These are phyloP conservation scores for Himalopsyche japonica DNA, from an alignment of 2,888 invertebrate genomes.

Conservation along the genomic window DNA sequence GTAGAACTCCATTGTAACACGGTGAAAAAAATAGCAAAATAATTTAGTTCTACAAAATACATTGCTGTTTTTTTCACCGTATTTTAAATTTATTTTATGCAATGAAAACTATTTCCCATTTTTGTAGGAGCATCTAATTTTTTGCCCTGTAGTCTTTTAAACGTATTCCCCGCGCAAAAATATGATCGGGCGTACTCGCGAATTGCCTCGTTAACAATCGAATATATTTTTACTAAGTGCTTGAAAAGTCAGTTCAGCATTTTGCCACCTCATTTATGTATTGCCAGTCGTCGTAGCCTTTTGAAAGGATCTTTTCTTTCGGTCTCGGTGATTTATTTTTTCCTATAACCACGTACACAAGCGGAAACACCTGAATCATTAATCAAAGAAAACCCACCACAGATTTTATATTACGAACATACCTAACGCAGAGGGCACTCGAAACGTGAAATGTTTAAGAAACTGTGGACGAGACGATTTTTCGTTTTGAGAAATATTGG, in stretches of 20 bases:
- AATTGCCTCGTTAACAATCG: too few species aligned
- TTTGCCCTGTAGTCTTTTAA: too few species aligned
- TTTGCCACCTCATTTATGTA: background rate
- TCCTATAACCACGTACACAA: slow-evolving; percentile 20
- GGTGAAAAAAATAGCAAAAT: too few species aligned
- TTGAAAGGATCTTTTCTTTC: background rate
- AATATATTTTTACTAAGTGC: too few species aligned
- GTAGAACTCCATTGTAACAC: too few species aligned
- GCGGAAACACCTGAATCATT: slow-evolving; percentile 26
- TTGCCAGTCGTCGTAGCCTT: slow-evolving; percentile 1
- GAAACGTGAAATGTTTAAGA: background rate
- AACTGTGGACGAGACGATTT: background rate
- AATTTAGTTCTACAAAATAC: too few species aligned
- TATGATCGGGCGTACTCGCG: too few species aligned
- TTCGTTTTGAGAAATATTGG: background rate
- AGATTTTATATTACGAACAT: background rate
- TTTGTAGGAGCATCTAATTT: too few species aligned
- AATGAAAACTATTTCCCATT: too few species aligned
- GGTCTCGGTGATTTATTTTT: slow-evolving; percentile 21
- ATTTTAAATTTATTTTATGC: too few species aligned
- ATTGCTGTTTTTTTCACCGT: too few species aligned
- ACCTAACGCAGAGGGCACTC: background rate
- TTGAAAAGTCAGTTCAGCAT: background rate
- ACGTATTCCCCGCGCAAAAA: too few species aligned
- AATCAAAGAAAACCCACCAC: slow-evolving; percentile 10